Base-by-base conservation (phyloP, 2,113 vertebrate species). In the Crotalus helleri region DNA sequence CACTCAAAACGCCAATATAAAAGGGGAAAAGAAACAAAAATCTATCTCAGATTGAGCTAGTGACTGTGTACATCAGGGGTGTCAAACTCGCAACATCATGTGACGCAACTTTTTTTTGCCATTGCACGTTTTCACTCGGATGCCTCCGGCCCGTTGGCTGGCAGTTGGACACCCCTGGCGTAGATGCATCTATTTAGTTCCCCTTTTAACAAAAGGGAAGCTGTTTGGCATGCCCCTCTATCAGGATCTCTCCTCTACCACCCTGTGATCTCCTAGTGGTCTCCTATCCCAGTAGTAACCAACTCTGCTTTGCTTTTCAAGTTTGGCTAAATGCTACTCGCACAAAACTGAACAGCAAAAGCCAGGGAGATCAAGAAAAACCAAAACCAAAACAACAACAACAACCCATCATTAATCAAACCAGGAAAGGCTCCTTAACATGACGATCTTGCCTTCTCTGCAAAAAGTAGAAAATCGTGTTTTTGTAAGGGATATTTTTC, bases 361-460 rank as follows among this genome's bases (percentile, higher is more conserved):
- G 74, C 17, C 74, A 81, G 17, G 7, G 74, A 21, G 33, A 19
- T 21, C 33, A 9, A 81, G 17, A 1, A 33, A 19, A 8, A 19
- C 1, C 13, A 7, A 44, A 44, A 8, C 3, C 3, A 1, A 9
- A 51, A 5, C 3, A 46, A 4, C 3, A 46, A 4, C 3, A 46
- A 46, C 4, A 51, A 1, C 49, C 17, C 7, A 44, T 21, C 17
- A 9, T 39, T 21, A 81, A 81, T 44, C 15, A 39, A 81, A 81
- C 9, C 74, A 81, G 69, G 19, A 81, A 8, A 81, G 74, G 9
- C 74, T 9, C 39, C 69, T 81, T 17, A 39, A 44, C 33, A 3
- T 17, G 33, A 81, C 1, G n/a, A 33, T 19, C 15, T 74, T 74
- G 13, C 19, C n/a, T 7, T 19, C 15, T 81, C 21, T 81, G 33